Percentiles rank a stretch among this genome's conserved stretches.
Conservation (phyloP, 1,140 invertebrate genomes). For the Pinna nobilis region DNA sequence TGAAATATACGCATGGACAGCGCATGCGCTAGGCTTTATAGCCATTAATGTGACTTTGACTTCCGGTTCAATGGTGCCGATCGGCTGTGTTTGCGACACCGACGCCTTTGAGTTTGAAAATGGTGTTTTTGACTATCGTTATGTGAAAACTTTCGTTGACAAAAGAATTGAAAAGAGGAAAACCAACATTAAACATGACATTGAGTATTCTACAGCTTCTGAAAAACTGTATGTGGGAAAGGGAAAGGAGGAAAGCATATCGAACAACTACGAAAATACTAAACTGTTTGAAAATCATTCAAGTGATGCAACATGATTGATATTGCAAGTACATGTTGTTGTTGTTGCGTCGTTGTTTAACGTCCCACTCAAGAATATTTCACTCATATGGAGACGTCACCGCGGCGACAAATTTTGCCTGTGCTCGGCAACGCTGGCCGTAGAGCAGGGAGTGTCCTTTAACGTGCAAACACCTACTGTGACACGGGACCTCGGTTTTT, state of each 20-base stretch:
- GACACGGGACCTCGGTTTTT: no score
- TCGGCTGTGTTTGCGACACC: conserved; percentile 5
- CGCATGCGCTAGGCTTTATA: conserved; percentile 8
- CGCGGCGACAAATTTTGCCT: no score
- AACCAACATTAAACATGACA: no score
- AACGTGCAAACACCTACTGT: no score
- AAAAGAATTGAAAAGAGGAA: no score
- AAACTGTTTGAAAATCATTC: background rate
- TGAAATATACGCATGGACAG: background rate
- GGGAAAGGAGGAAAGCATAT: background rate
- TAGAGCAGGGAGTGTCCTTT: no score
- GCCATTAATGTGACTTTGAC: background rate
- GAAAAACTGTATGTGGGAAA: background rate
- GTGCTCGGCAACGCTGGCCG: no score
- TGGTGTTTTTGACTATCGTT: conserved; percentile 20
- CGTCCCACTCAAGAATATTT: no score
- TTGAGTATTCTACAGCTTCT: no score
- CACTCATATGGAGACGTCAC: no score
- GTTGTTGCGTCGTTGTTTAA: no score
- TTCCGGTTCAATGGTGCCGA: background rate
- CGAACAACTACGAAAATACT: background rate
- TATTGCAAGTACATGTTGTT: no score
- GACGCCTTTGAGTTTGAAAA: conserved; percentile 2
- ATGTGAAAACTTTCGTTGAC: background rate
- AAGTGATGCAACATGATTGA: background rate